Base-by-base conservation (phyloP, 2,113 vertebrate species). In the Haemorhous mexicanus region DNA sequence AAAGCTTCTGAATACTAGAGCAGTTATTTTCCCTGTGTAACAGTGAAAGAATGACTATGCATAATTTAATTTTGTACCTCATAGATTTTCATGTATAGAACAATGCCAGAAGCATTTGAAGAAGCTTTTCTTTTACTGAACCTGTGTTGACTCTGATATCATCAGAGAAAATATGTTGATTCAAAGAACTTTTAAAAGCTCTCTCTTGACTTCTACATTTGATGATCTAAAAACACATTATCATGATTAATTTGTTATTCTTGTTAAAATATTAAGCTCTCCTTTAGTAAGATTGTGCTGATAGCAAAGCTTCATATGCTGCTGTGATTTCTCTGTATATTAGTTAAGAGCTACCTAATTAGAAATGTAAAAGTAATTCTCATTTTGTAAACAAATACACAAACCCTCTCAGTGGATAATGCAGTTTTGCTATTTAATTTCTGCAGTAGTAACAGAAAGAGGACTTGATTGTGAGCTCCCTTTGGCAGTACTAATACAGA, bases 331-430 rank as follows among this genome's bases (percentile, higher is more conserved):
- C 67, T 43, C 17, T 92, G 17, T 69, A 3, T 83, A 82, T 92
- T 93, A 92, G 55, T 92, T 94, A 93, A 93, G 84, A 93, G 47
- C 86, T 92, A 55, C 50, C 56, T 93, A 89, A 94, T 95, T 90
- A 89, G 68, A 94, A 89, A 84, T 89, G 72, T 81, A 74, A 77
- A 92, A 95, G 88, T 63, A 93, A 81, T 89, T 95, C 50, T 86
- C 7, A 8, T 76, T 90, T 37, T 89, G 68, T 90, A 94, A 94
- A 94, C 76, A 95, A 92, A 88, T 66, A 80, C 61, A 59, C 75
- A 33, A 77, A 70, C 20, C 18, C 56, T 83, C 58, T 41, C 87
- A 56, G 35, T 83, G 59, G 63, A 23, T 89, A 76, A 41, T 53
- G 69, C 33, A 58, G 22, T 76, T 88, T 79, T 90, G 12, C 62